Evolutionary conservation across 2,797 vertebrate species (phyloP), one percentile per base, ranked within the genome.

Genomic region (Myoxocephalus aenaeus): DNA sequence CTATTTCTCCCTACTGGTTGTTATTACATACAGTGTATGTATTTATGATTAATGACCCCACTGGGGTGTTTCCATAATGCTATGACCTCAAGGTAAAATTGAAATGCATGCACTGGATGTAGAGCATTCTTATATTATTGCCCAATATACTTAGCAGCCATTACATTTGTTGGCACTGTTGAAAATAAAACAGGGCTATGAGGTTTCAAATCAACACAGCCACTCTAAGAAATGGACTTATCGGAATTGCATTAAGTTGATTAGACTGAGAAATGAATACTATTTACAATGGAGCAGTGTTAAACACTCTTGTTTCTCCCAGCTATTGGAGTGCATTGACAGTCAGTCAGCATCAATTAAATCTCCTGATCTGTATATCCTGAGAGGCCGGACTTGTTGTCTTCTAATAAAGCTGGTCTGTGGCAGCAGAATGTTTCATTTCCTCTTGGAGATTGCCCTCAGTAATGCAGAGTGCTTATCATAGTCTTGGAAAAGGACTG

Each of bases 161-260:
- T 93, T 93, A 93, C 91, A 93, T 93, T 93, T 93, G 90, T 92
- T 88, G 89, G 85, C 80, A 79, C 84, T 89, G 86, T 88, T 89
- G 92, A 91, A 90, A 93, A 93, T 91, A 92, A 92, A 93, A 89
- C 77, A 80, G 67, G 73, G 79, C 81, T 83, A 85, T 87, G 87
- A 85, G 91, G 85, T 90, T 93, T 92, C 90, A 91, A 92, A 90
- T 93, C 90, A 92, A 91, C 92, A 89, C 76, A 86, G 81, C 86
- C 91, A 94, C 93, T 93, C 90, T 92, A 92, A 91, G 88, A 91
- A 92, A 93, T 92, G 80, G 92, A 93, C 87, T 87, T 93, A 92
- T 93, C 92, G 93, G 86, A 91, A 92, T 92, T 92, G 90, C 92
- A 92, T 94, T 93, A 92, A 85, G 87, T 90, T 93, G 92, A 94